phyloP scores from a whole-genome alignment of 2,797 vertebrate genomes.

The Pantherophis vulpinus region DNA sequence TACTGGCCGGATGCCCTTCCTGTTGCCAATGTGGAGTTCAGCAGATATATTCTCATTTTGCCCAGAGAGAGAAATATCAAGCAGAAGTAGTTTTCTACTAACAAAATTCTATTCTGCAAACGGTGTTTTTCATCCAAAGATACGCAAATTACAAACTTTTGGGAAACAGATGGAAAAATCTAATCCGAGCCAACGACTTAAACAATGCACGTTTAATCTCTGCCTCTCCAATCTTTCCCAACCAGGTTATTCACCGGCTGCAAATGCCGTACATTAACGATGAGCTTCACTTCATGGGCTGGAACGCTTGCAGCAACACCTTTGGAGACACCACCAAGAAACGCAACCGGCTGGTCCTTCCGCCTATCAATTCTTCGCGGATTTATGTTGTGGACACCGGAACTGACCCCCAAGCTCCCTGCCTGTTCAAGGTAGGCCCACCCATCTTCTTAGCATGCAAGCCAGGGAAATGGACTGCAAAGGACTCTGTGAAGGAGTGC shows the following conservation, averaged over 20 bases:
- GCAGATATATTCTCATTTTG: too few relatives aligned
- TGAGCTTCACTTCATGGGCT: constrained; percentile 90
- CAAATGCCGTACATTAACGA: constrained; percentile 85
- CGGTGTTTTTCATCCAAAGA: neutral
- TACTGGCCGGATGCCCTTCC: too few relatives aligned
- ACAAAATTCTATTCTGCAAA: neutral
- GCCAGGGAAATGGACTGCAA: too few relatives aligned
- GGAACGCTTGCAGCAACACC: constrained; percentile 95
- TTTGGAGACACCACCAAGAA: constrained; percentile 77
- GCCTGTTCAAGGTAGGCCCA: constrained; percentile 79
- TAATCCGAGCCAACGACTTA: fast-evolving
- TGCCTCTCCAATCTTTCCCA: too few relatives aligned
- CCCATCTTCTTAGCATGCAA: neutral
- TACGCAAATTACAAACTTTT: neutral
- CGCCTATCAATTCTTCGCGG: constrained; percentile 83
- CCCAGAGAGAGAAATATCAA: neutral
- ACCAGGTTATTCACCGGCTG: constrained; percentile 88
- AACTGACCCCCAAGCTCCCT: constrained; percentile 71
- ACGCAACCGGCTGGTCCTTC: constrained; percentile 82
- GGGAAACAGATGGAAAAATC: neutral
- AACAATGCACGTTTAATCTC: neutral
- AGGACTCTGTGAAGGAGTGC: neutral
- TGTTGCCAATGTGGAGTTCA: too few relatives aligned
- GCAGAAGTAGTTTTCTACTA: neutral
- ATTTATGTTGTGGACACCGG: constrained; percentile 87